A percentile compares a stretch with the other conserved stretches of the same genome.
Conservation (phyloP, 2,888 invertebrate species). For the Euplexia lucipara region DNA sequence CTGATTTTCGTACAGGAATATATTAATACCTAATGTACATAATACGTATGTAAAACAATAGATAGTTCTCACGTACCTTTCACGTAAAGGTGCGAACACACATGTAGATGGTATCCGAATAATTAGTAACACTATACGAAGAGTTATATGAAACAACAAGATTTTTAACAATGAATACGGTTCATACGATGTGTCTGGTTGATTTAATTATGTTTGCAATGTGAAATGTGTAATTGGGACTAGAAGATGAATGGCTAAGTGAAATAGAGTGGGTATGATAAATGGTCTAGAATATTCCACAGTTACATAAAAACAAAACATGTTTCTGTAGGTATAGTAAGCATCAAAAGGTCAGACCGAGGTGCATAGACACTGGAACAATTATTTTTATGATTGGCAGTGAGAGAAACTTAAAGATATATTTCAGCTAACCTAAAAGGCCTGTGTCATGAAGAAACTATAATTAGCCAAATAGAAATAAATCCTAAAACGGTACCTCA, state of each 20-base stretch:
- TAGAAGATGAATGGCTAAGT: slow-evolving; percentile 28
- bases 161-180: slow-evolving; percentile 56
- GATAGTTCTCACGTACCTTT: slow-evolving; percentile 58
- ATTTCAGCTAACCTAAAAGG: no score
- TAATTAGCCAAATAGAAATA: no score
- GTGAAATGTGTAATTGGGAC: slow-evolving; percentile 40
- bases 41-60: slow-evolving; percentile 56
- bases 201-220: slow-evolving; percentile 55
- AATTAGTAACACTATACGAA: slow-evolving; percentile 56
- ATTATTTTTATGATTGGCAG: no score
- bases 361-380: no score
- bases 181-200: slow-evolving; percentile 42
- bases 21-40: slow-evolving; percentile 50
- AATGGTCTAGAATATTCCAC: neutral
- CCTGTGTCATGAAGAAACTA: no score
- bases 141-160: slow-evolving; percentile 52
- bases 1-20: slow-evolving; percentile 46
- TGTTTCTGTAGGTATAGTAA: no score
- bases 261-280: slow-evolving; percentile 28
- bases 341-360: no score
- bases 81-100: slow-evolving; percentile 64
- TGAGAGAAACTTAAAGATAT: no score
- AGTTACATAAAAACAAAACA: neutral
- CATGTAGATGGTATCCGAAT: slow-evolving; percentile 59
- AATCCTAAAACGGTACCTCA: no score